Percentiles rank a stretch among this genome's conserved stretches.
Conservation (phyloP, 2,888 invertebrate genomes). For the Onthophagus sagittarius region DNA sequence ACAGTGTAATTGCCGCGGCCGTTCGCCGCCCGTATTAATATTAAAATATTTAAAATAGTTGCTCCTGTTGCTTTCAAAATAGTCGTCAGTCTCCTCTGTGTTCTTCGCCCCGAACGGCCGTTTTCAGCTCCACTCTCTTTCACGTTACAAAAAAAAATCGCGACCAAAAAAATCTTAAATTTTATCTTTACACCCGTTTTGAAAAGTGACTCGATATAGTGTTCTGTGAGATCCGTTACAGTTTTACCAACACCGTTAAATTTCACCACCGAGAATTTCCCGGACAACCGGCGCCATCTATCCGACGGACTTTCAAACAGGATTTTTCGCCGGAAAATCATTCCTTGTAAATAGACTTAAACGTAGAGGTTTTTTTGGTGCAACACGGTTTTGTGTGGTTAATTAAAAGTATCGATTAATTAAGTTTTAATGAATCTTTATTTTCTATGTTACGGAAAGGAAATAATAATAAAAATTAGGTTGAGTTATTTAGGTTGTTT, state of each 20-base stretch:
- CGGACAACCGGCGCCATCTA: background rate
- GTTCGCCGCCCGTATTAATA: slow-evolving; percentile 21
- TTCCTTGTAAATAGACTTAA: background rate
- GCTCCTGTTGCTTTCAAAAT: slow-evolving; percentile 26
- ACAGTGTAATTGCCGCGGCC: slow-evolving; percentile 23
- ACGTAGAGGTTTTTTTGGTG: no score
- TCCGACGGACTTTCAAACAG: background rate
- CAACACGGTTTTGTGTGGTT: no score
- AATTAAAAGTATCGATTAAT: background rate
- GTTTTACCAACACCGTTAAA: background rate
- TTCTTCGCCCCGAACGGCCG: slow-evolving; percentile 18
- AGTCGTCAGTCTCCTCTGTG: slow-evolving; percentile 25
- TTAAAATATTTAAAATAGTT: slow-evolving; percentile 27
- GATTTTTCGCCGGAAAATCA: background rate
- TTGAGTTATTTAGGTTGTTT: no score
- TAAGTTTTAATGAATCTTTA: background rate
- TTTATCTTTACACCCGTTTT: no score
- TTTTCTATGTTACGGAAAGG: background rate
- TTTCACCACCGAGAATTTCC: background rate
- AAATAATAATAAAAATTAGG: no score
- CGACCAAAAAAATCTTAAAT: no score
- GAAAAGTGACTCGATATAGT: no score
- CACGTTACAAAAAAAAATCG: no score
- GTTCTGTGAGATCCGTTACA: no score
- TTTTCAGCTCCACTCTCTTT: background rate